A percentile compares a stretch with the other conserved stretches of the same genome.
Conservation (phyloP, 2,113 vertebrate species). For the Montifringilla adamsi region DNA sequence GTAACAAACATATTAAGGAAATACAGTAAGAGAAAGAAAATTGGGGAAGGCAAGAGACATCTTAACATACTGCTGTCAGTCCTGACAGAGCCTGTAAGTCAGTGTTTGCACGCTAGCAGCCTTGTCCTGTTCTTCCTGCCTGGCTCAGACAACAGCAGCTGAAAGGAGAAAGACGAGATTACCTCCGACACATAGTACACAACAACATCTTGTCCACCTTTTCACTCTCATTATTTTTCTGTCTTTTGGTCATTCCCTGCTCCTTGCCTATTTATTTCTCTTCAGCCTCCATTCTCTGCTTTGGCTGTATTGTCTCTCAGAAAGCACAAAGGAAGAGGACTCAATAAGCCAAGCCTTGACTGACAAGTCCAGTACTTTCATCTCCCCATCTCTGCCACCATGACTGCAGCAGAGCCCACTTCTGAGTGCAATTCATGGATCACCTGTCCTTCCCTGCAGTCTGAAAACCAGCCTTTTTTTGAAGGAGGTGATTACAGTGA, state of each 20-base stretch:
- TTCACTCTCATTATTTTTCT: not conserved
- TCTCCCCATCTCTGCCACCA: not conserved
- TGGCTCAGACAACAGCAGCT: not conserved
- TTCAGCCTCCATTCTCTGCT: not conserved
- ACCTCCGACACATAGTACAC: not conserved
- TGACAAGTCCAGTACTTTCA: not conserved
- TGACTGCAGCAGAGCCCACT: not conserved
- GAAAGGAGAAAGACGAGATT: not conserved
- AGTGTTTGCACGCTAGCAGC: not conserved
- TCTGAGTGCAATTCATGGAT: not conserved
- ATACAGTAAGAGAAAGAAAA: not conserved
- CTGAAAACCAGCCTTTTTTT: not conserved
- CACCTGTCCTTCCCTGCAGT: not conserved
- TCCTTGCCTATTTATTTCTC: not conserved
- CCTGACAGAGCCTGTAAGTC: not conserved
- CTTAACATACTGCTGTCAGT: not conserved
- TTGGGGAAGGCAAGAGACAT: not conserved
- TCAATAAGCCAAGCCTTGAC: not conserved
- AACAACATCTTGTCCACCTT: not conserved
- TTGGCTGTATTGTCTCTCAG: not conserved
- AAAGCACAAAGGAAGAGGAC: not conserved
- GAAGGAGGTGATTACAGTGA: not conserved
- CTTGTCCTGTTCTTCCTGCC: not conserved
- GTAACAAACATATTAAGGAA: not conserved
- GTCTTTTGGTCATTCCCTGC: not conserved